A percentile compares a stretch with the other conserved stretches of the same genome.
Evolutionary conservation across 1,140 invertebrate species (phyloP).

Genomic region (Euschistus heros): DNA sequence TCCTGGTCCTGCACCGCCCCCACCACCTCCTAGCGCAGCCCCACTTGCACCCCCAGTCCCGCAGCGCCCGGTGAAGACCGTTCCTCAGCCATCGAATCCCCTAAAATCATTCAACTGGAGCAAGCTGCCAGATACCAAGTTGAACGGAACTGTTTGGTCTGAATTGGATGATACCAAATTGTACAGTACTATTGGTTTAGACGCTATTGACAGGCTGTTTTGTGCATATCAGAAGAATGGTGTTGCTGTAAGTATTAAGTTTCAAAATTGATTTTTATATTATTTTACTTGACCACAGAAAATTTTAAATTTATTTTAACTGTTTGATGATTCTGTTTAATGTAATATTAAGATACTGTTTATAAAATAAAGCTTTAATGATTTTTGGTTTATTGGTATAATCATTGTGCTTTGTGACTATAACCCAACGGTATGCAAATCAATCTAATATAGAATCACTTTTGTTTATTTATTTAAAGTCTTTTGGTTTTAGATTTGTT

Average conservation of each 20-base stretch:
- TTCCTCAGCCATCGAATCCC: constrained; percentile 81
- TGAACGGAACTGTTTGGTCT: constrained; percentile 86
- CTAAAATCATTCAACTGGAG: constrained; percentile 97
- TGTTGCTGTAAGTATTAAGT: constrained; percentile 46
- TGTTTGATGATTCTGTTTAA: not conserved
- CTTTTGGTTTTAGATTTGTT: too few species aligned
- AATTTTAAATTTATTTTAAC: too few species aligned
- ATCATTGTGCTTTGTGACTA: too few species aligned
- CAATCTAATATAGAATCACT: too few species aligned
- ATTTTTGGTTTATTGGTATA: too few species aligned
- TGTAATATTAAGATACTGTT: not conserved
- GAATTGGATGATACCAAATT: constrained; percentile 87
- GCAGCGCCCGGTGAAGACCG: constrained; percentile 55
- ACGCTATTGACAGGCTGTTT: constrained; percentile 87
- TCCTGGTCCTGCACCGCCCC: constrained; percentile 40
- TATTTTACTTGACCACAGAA: too few species aligned
- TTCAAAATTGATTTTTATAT: too few species aligned
- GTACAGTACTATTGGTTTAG: constrained; percentile 83
- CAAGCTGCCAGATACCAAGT: constrained; percentile 78
- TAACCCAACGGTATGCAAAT: too few species aligned
- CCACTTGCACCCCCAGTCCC: constrained; percentile 40
- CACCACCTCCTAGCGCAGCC: constrained; percentile 44
- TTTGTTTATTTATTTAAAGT: too few species aligned
- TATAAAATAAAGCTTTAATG: too few species aligned
- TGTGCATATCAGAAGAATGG: constrained; percentile 90